phyloP scores from a whole-genome alignment of 1,140 invertebrate species.

The Euura lappo region DNA sequence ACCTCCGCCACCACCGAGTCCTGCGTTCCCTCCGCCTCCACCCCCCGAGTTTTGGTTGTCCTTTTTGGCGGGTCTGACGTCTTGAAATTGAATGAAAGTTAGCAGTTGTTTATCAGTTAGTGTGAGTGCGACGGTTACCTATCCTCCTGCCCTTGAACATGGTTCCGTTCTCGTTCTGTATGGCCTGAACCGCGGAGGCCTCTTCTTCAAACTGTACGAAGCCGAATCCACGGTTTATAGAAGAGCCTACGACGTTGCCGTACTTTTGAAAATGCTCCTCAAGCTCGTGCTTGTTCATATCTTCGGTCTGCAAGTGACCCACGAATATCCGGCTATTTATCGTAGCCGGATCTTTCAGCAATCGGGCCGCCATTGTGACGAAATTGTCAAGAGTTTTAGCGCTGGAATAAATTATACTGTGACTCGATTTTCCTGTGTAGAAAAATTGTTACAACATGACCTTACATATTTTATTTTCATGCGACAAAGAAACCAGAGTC shows the following conservation, averaged over 20 bases:
- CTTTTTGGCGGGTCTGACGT: slow-evolving; percentile 64
- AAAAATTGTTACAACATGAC: too few species aligned
- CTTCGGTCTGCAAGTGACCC: slow-evolving; percentile 72
- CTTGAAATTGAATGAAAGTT: slow-evolving; percentile 41
- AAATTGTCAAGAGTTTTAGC: not conserved
- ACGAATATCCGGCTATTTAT: slow-evolving; percentile 77
- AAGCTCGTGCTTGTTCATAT: slow-evolving; percentile 70
- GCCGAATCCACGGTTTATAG: slow-evolving; percentile 79
- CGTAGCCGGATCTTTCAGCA: slow-evolving; percentile 73
- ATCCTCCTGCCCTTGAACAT: slow-evolving; percentile 72
- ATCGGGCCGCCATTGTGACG: slow-evolving; percentile 43
- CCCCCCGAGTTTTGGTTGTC: slow-evolving; percentile 42
- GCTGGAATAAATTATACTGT: not conserved
- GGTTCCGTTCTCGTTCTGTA: slow-evolving; percentile 71
- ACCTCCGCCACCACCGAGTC: slow-evolving; percentile 22
- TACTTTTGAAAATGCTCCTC: slow-evolving; percentile 77
- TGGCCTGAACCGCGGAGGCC: slow-evolving; percentile 73
- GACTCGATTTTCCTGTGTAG: too few species aligned
- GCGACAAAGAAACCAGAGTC: too few species aligned
- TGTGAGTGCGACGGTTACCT: slow-evolving; percentile 33
- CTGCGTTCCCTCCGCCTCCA: slow-evolving; percentile 26
- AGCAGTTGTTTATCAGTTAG: too few species aligned
- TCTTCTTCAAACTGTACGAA: slow-evolving; percentile 86
- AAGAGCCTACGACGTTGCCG: slow-evolving; percentile 74
- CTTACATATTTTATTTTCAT: too few species aligned